Evolutionary conservation across 2,797 vertebrate genomes (phyloP), one percentile per base, ranked within the genome.

Genomic region (Linurgus olivaceus): DNA sequence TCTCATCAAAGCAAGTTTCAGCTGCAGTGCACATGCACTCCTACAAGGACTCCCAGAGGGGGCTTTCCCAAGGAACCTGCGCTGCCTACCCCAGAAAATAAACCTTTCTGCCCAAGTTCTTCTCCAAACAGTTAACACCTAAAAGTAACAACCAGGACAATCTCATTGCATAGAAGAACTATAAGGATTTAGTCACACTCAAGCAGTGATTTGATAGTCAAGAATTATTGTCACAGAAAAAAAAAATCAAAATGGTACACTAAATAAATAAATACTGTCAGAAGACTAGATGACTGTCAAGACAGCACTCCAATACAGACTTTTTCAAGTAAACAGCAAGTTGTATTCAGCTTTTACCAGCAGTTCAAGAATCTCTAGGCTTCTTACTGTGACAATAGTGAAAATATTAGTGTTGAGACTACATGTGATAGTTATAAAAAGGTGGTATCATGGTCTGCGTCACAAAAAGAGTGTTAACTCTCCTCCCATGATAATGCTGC

Each of bases 1-100:
- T 50, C n/a, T 62, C n/a, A 23, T 15, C 17, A 23, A 74, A 77
- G 20, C 23, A 42, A 57, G 23, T 59, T 62, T 42, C 54, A 63
- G 21, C 19, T 40, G 29, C 48, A 71, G 9, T 45, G 18, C 40
- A 55, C 1, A 0, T 10, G 23, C 17, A 21, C 0, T 59, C 18
- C 52, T 8, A 7, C 14, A 31, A 17, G 31, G 13, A 83, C 5
- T 0, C 20, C 3, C 3, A 5, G 3, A 40, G 2, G 8, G 15
- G 2, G 4, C 26, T 61, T 21, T 68, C 15, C 37, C 18, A 48
- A 25, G 28, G 6, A 17, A 79, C 11, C 24, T 26, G 13, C 2
- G 21, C 18, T 47, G 24, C 25, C 37, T 57, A 37, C 4, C 6
- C 25, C 47, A 70, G 68, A 65, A 88, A 89, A 65, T 1, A 91